Base-by-base conservation (phyloP, 2,113 vertebrate species). In the Melanostigma gelatinosum region DNA sequence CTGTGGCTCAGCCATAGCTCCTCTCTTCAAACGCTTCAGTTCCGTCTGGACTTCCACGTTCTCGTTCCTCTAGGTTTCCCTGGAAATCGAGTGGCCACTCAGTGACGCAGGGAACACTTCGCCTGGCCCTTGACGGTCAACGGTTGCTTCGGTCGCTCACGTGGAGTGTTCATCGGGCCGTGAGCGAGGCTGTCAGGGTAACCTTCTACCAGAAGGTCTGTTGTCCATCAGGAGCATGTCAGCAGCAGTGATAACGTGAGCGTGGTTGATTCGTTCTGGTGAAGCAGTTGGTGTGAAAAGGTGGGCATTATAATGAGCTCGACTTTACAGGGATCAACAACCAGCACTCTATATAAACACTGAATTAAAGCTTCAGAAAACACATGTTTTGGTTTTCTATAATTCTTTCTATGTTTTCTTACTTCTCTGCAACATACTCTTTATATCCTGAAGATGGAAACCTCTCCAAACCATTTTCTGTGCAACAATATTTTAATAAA, bases 131-230 rank as follows among this genome's bases (percentile, higher is more conserved):
- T 4, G 54, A 62, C 34, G 22, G 61, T 75, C 42, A 73, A 20
- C 4, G 15, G 36, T 64, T 66, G 44, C 61, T 63, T 67, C 46
- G 64, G 48, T 42, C 72, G 16, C 16, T 70, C 84, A 46, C 3
- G 18, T 58, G 57, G 38, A 9, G 62, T 38, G 58, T 72, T 68
- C 75, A 85, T 82, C 84, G 48, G 55, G 67, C 61, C 36, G 18
- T 40, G 78, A 85, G 83, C n/a, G 62, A 32, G 34, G 42, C 87
- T 85, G 83, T 85, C 83, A 84, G 44, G 36, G 50, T 83, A 76
- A 92, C 93, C 88, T 92, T 92, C 5, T 87, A 79, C 69, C 32
- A 22, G 74, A 74, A 77, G 4, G 46, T 71, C 89, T 88, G 82
- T 82, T 48, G 78, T 72, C 74, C 72, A 58, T 91, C 90, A 88